Evolutionary conservation across 2,888 invertebrate species (phyloP), one percentile per base, ranked within the genome.

Genomic region (Macrosoma leucophasiata): DNA sequence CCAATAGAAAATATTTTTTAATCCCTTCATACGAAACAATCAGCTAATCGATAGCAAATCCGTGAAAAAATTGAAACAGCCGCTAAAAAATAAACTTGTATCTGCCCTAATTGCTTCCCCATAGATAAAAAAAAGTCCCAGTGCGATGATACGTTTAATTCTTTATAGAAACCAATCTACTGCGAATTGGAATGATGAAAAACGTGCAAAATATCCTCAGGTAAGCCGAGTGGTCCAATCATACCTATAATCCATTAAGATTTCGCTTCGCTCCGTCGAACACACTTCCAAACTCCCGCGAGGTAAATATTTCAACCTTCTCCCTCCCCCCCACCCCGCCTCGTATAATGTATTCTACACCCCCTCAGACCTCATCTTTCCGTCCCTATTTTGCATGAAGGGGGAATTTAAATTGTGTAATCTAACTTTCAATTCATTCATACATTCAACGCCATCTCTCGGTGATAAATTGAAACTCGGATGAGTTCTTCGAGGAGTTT

Each of bases 401-500:
- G 79, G 79, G 73, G 79, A 82, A 81, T 82, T 84, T 84, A 84
- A 84, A 84, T 84, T 81, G 79, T 81, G 78, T 84, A 82, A 84
- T 84, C 81, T 81, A 84, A 84, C 84, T 84, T 84, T 84, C 79
- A 84, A 84, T 82, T 84, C 84, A 84, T 82, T 84, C 82, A 84
- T 84, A 81, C 84, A 81, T 76, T 77, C 78, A 73, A 52, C 78
- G 81, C 79, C 82, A 84, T 81, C 84, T 84, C 72, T 71, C 52
- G 72, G 73, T 75, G 75, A 79, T 82, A 79, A 81, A 82, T 82
- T 84, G 78, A 79, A 84, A 82, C 74, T 73, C 61, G 59, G 63
- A 70, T 72, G 62, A 61, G 69, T 73, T 73, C 67, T 73, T 69
- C 68, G 63, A 64, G 66, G 67, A 76, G 72, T 74, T 79, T 77